phyloP scores from a whole-genome alignment of 1,140 invertebrate species.

The Zophobas morio region DNA sequence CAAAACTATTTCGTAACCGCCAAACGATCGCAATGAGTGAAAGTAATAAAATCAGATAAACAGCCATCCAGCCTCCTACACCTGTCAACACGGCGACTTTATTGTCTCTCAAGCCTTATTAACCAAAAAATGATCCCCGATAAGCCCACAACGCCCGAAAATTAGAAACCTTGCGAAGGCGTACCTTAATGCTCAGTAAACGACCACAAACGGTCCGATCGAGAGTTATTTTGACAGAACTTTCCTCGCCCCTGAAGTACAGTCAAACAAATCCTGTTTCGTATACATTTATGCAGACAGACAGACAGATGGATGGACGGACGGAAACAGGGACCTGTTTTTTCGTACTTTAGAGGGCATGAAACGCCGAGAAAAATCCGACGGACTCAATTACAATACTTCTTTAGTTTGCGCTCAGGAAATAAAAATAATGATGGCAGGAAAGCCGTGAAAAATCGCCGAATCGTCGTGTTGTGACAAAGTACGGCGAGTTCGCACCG shows the following conservation, averaged over 20 bases:
- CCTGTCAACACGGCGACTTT: neutral
- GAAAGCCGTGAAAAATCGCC: constrained; percentile 26
- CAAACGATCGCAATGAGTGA: constrained; percentile 5
- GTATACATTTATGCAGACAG: neutral
- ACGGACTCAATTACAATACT: too few relatives aligned
- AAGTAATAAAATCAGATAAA: constrained; percentile 26
- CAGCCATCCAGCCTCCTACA: neutral
- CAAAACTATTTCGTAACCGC: neutral
- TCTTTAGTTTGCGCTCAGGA: neutral
- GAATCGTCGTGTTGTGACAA: constrained; percentile 27
- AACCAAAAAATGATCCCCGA: neutral
- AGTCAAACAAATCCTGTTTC: neutral
- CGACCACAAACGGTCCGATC: too few relatives aligned
- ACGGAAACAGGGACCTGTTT: too few relatives aligned
- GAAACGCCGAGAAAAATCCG: neutral
- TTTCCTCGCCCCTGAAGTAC: too few relatives aligned
- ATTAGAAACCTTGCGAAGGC: neutral
- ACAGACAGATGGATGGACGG: too few relatives aligned
- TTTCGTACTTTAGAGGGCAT: neutral
- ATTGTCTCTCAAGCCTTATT: neutral
- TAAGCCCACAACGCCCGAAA: neutral
- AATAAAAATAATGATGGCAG: neutral
- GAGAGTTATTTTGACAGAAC: too few relatives aligned
- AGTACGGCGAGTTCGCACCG: constrained; percentile 23
- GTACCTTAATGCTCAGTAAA: too few relatives aligned